These are phyloP conservation scores for Spisula subtruncata DNA, from an alignment of 2,888 invertebrate species.

Conservation along the genomic window DNA sequence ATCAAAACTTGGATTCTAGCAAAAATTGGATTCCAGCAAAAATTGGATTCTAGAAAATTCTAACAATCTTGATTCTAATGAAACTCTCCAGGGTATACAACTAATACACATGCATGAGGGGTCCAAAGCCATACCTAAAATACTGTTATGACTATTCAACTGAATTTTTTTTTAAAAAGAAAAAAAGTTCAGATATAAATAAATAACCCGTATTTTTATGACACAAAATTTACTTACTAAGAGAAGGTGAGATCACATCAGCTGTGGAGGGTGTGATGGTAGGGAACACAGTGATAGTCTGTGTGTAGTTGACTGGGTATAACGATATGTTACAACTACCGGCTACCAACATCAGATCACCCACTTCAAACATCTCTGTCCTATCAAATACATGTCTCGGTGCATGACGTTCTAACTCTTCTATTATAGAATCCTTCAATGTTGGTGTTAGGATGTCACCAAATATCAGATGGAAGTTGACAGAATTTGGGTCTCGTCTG, in stretches of 20 bases:
- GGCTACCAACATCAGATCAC: conserved; percentile 69
- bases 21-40: too few relatives aligned
- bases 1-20: too few relatives aligned
- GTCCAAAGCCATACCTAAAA: too few relatives aligned
- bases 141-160: too few relatives aligned
- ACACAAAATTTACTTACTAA: conserved; percentile 31
- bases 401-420: conserved; percentile 69
- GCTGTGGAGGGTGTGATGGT: conserved; percentile 64
- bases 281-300: conserved; percentile 52
- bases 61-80: too few relatives aligned
- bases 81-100: too few relatives aligned
- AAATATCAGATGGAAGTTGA: conserved; percentile 76
- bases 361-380: conserved; percentile 70
- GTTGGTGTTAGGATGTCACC: conserved; percentile 68
- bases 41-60: too few relatives aligned
- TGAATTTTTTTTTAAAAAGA: too few relatives aligned
- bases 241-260: conserved; percentile 45
- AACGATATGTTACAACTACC: conserved; percentile 72
- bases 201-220: too few relatives aligned
- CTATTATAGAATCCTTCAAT: conserved; percentile 61
- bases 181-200: too few relatives aligned
- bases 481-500: conserved; percentile 58
- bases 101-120: too few relatives aligned
- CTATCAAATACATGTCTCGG: conserved; percentile 63
- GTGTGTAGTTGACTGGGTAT: conserved; percentile 73